Evolutionary conservation across 2,888 invertebrate species (phyloP).

Genomic region (Amphimallon solstitiale): DNA sequence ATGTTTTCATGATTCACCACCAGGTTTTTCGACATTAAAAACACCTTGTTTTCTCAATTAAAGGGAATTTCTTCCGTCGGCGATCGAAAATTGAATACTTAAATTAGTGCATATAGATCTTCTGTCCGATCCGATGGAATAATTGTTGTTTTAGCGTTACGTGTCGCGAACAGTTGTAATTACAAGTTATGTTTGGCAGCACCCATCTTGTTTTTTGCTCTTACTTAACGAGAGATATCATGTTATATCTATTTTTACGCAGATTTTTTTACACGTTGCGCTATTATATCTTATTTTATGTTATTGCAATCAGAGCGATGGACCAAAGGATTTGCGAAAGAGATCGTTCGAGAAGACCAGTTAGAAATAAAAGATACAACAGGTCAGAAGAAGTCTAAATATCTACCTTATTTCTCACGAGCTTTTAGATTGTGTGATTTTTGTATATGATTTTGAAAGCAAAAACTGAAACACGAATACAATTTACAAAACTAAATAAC

Average conservation of each 20-base stretch:
- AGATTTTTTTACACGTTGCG: conserved; percentile 51
- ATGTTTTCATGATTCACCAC: conserved; percentile 48
- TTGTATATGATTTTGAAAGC: conserved; percentile 20
- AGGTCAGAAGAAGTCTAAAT: conserved; percentile 65
- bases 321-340: conserved; percentile 61
- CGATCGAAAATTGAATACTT: neutral
- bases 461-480: no score
- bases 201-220: conserved; percentile 58
- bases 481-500: no score
- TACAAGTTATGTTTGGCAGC: conserved; percentile 51
- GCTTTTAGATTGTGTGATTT: conserved; percentile 27
- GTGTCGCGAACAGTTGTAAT: conserved; percentile 18
- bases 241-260: conserved; percentile 61
- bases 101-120: neutral
- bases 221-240: conserved; percentile 59
- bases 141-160: neutral
- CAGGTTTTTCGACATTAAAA: conserved; percentile 16
- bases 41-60: conserved; percentile 20
- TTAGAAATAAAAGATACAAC: conserved; percentile 77
- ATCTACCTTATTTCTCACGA: conserved; percentile 9
- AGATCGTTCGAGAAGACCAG: conserved; percentile 70
- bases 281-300: conserved; percentile 53
- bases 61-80: neutral
- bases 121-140: neutral
- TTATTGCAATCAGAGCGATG: conserved; percentile 58